A percentile compares a stretch with the other conserved stretches of the same genome.
These are phyloP conservation scores for Ornithoptera alexandrae DNA, from an alignment of 2,888 invertebrate genomes.

Conservation along the genomic window DNA sequence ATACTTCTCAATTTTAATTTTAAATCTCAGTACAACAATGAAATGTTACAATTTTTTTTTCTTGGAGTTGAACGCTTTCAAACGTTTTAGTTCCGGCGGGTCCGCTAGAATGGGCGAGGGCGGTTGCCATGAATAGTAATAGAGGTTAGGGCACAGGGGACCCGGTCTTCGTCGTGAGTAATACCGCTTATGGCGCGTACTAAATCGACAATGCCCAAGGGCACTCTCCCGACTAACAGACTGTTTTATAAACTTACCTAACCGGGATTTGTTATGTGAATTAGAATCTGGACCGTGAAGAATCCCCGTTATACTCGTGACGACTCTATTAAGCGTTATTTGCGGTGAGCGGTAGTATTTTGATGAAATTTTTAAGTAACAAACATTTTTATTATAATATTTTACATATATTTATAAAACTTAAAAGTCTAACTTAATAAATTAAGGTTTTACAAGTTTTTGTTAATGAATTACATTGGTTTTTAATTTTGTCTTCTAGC, in stretches of 20 bases:
- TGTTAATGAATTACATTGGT: neutral
- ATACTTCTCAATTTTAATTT: neutral
- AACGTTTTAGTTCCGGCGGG: conserved; percentile 37
- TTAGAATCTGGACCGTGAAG: conserved; percentile 25
- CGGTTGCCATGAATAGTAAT: conserved; percentile 73
- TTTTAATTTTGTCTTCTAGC: neutral
- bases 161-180: conserved; percentile 50
- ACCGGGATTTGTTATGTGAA: conserved; percentile 42
- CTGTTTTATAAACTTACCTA: conserved; percentile 60
- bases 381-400: too few relatives aligned
- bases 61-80: conserved; percentile 27
- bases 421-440: neutral
- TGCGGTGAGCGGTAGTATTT: conserved; percentile 4
- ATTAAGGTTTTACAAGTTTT: neutral
- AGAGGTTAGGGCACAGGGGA: conserved; percentile 60
- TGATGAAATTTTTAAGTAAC: neutral
- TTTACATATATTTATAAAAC: too few relatives aligned
- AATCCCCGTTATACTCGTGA: conserved; percentile 23
- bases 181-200: conserved; percentile 75
- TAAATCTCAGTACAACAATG: conserved; percentile 5
- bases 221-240: conserved; percentile 56
- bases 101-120: conserved; percentile 50
- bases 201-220: conserved; percentile 74
- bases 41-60: conserved; percentile 16
- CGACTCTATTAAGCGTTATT: conserved; percentile 19